Conservation (phyloP, 2,888 invertebrate species). For the Cheilosia pagana region DNA sequence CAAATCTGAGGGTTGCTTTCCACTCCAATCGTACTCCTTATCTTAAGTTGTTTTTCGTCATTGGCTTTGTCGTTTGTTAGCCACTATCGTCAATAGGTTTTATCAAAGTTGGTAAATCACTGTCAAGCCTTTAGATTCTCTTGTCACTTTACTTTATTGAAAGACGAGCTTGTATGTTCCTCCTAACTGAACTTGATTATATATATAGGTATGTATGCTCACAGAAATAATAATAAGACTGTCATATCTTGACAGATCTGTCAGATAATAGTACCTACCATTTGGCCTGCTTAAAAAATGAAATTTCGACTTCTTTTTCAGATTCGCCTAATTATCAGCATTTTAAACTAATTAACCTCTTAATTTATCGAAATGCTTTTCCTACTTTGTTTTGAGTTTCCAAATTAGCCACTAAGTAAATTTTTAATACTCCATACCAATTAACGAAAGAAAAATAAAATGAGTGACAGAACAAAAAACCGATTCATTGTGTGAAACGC, state of each 20-base stretch:
- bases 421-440: conserved; percentile 17
- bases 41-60: too few relatives aligned
- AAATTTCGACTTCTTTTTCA: background rate
- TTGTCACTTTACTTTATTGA: too few relatives aligned
- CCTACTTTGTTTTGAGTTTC: conserved; percentile 9
- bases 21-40: too few relatives aligned
- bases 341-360: conserved; percentile 42
- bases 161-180: too few relatives aligned
- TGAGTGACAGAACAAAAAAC: conserved; percentile 4
- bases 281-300: background rate
- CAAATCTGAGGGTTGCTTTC: too few relatives aligned
- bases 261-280: background rate
- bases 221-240: too few relatives aligned
- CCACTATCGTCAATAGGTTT: too few relatives aligned
- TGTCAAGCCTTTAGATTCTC: too few relatives aligned
- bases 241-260: background rate
- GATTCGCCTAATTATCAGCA: conserved; percentile 34
- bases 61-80: too few relatives aligned
- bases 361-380: conserved; percentile 17
- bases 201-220: too few relatives aligned
- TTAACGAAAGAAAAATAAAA: conserved; percentile 10
- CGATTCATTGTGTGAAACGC: conserved; percentile 42
- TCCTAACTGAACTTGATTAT: too few relatives aligned
- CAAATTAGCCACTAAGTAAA: conserved; percentile 32
- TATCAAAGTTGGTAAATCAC: too few relatives aligned